Evolutionary conservation across 2,888 invertebrate genomes (phyloP).

Genomic region (Leptopilina syphax): DNA sequence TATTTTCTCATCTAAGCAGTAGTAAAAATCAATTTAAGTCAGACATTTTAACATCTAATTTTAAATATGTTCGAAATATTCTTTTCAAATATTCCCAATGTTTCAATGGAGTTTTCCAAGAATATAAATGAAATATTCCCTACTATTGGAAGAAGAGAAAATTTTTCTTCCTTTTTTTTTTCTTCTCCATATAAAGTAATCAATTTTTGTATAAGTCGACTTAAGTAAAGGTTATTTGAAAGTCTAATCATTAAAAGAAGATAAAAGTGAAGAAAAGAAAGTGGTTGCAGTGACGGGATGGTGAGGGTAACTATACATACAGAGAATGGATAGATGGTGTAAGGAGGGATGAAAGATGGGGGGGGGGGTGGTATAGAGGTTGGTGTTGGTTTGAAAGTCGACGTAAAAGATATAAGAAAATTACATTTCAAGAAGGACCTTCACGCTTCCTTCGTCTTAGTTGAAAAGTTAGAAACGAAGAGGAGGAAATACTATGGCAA

Average conservation of each 20-base stretch:
- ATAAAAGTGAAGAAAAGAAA: slow-evolving; percentile 44
- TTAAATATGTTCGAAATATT: too few relatives aligned
- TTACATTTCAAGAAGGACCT: slow-evolving; percentile 42
- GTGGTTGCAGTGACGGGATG: neutral
- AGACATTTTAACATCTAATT: too few relatives aligned
- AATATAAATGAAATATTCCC: too few relatives aligned
- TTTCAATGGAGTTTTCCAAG: too few relatives aligned
- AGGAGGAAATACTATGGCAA: slow-evolving; percentile 21
- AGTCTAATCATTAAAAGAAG: slow-evolving; percentile 1
- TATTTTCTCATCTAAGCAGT: too few relatives aligned
- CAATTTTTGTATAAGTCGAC: slow-evolving; percentile 26
- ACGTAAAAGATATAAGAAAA: slow-evolving; percentile 27
- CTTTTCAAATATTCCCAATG: too few relatives aligned
- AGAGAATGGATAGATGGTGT: neutral
- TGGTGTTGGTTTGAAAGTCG: neutral
- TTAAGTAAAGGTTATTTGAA: slow-evolving; percentile 3
- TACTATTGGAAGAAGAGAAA: too few relatives aligned
- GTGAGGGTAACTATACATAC: slow-evolving; percentile 30
- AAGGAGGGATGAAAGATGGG: too few relatives aligned
- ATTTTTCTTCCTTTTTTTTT: too few relatives aligned
- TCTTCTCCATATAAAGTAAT: neutral
- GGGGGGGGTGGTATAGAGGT: too few relatives aligned
- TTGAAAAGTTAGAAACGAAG: slow-evolving; percentile 26
- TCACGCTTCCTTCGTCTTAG: slow-evolving; percentile 18
- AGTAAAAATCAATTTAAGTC: too few relatives aligned